phyloP scores from a whole-genome alignment of 2,888 invertebrate species.

The Sarcophaga carnaria region DNA sequence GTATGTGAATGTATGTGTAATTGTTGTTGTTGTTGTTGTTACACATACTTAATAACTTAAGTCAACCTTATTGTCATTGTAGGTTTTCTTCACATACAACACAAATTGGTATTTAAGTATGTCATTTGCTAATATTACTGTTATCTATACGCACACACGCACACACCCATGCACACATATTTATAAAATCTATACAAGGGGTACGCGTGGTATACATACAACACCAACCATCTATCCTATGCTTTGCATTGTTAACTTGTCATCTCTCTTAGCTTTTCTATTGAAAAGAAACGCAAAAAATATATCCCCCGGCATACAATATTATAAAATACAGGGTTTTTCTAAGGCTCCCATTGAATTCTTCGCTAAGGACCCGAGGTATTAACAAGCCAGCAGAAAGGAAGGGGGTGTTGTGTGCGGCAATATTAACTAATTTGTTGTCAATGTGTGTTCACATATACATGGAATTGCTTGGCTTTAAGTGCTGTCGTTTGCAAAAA shows the following conservation, averaged over 20 bases:
- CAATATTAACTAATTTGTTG: slow-evolving; percentile 33
- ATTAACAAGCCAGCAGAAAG: not conserved
- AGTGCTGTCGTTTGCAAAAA: slow-evolving; percentile 30
- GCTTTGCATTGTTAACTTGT: slow-evolving; percentile 35
- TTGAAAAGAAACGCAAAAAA: not conserved
- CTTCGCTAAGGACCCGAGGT: not conserved
- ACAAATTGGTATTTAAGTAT: slow-evolving; percentile 69
- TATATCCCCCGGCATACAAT: slow-evolving; percentile 4
- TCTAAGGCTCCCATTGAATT: not conserved
- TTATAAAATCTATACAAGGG: slow-evolving; percentile 28
- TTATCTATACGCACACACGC: slow-evolving; percentile 27
- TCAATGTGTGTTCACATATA: slow-evolving; percentile 17
- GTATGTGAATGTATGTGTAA: not conserved
- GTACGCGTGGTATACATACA: slow-evolving; percentile 31
- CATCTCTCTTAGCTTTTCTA: slow-evolving; percentile 31
- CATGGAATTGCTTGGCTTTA: not conserved
- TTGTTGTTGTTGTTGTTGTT: slow-evolving; percentile 19
- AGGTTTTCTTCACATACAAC: slow-evolving; percentile 44
- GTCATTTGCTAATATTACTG: slow-evolving; percentile 63
- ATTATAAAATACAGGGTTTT: not conserved
- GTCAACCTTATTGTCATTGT: slow-evolving; percentile 68
- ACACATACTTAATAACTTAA: slow-evolving; percentile 68
- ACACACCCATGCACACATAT: not conserved
- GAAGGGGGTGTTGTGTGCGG: not conserved
- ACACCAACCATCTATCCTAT: slow-evolving; percentile 1